Conservation (phyloP, 2,797 vertebrate genomes). For the Coendou prehensilis region DNA sequence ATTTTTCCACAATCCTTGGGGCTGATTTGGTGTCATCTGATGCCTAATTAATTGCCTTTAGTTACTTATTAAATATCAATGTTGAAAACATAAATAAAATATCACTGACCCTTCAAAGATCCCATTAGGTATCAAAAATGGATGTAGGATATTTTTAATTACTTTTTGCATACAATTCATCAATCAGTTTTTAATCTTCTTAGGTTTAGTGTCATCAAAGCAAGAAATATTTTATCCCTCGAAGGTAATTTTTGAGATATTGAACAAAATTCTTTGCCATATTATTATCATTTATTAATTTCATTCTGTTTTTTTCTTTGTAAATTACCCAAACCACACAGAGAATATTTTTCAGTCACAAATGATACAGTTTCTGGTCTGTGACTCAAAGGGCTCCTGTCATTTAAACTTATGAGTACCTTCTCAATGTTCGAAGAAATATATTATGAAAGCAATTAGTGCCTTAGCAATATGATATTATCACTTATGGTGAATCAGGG, state of each 20-base stretch:
- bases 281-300: conserved; percentile 53
- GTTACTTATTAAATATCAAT: conserved; percentile 76
- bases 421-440: conserved; percentile 22
- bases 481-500: background rate
- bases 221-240: conserved; percentile 36
- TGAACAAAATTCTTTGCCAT: conserved; percentile 66
- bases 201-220: conserved; percentile 61
- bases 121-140: conserved; percentile 68
- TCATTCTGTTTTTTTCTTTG: background rate
- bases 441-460: background rate
- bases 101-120: conserved; percentile 73
- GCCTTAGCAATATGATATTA: background rate
- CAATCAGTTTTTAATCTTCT: conserved; percentile 74
- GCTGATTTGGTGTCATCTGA: conserved; percentile 48
- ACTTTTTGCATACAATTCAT: conserved; percentile 67
- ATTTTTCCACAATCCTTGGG: conserved; percentile 37
- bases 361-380: background rate
- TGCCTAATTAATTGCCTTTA: conserved; percentile 73
- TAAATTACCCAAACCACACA: conserved; percentile 39
- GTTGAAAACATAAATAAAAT: conserved; percentile 78
- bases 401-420: background rate
- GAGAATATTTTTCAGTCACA: conserved; percentile 40
- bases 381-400: background rate
- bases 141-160: conserved; percentile 72
- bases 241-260: conserved; percentile 48